These are phyloP conservation scores for Pocota personata DNA, from an alignment of 2,888 invertebrate species.

Conservation along the genomic window DNA sequence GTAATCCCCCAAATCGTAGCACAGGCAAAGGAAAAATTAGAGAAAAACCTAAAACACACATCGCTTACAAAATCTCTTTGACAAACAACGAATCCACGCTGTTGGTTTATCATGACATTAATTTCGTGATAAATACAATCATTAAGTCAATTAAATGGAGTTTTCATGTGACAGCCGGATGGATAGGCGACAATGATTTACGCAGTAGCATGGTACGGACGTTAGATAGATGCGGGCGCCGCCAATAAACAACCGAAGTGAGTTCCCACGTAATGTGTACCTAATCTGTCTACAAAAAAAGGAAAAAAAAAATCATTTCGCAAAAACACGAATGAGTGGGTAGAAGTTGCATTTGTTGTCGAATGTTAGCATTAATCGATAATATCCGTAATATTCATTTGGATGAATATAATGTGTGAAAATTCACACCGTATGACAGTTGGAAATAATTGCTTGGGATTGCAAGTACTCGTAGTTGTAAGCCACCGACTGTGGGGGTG, in stretches of 20 bases:
- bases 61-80: background rate
- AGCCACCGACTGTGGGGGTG: background rate
- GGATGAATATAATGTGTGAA: conserved; percentile 3
- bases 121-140: conserved; percentile 66
- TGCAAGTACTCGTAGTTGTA: background rate
- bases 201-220: background rate
- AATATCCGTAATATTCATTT: background rate
- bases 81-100: conserved; percentile 24
- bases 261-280: conserved; percentile 46
- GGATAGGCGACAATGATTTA: background rate
- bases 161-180: conserved; percentile 55
- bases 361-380: background rate
- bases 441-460: conserved; percentile 12
- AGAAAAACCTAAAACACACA: background rate
- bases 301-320: background rate
- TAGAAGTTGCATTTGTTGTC: background rate
- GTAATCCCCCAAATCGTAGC: background rate
- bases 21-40: background rate
- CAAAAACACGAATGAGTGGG: background rate
- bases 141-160: conserved; percentile 64
- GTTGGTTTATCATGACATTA: conserved; percentile 46
- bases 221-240: background rate
- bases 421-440: conserved; percentile 25
- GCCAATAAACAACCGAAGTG: conserved; percentile 24
- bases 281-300: too few relatives aligned